Evolutionary conservation across 2,113 vertebrate species (phyloP).

Genomic region (Calcarius ornatus): DNA sequence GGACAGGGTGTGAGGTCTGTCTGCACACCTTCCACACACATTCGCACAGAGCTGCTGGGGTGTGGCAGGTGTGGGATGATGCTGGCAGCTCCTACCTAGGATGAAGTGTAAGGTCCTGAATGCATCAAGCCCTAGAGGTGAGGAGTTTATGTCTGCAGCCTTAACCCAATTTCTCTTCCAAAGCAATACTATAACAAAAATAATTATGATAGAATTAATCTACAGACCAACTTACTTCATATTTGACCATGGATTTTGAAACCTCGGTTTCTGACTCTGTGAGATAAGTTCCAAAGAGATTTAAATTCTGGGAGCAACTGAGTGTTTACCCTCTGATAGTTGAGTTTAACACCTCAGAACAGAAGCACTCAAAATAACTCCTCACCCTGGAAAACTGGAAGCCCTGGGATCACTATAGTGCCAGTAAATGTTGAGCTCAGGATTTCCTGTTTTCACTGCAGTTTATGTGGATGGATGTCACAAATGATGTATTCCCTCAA

Average conservation of each 20-base stretch:
- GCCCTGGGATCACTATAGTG: not conserved
- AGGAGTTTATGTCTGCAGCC: not conserved
- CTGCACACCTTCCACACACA: not conserved
- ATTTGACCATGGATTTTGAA: not conserved
- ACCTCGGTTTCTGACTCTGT: not conserved
- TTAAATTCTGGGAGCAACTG: not conserved
- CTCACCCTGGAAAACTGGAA: not conserved
- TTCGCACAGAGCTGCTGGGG: not conserved
- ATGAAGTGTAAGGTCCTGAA: not conserved
- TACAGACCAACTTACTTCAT: not conserved
- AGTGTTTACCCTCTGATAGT: not conserved
- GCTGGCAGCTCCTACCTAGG: fast-evolving
- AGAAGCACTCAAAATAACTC: not conserved
- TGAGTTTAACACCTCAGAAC: not conserved
- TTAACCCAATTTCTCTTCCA: not conserved
- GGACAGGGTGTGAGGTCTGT: not conserved
- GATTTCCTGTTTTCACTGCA: not conserved
- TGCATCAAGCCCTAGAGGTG: not conserved
- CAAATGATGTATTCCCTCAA: not conserved
- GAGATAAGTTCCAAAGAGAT: not conserved
- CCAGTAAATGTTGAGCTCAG: not conserved
- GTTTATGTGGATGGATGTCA: not conserved
- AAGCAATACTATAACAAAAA: not conserved
- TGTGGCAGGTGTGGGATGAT: not conserved
- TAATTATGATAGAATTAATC: not conserved